Evolutionary conservation across 1,140 invertebrate species (phyloP), one percentile per base, ranked within the genome.

Genomic region (Sarcophaga bullata): DNA sequence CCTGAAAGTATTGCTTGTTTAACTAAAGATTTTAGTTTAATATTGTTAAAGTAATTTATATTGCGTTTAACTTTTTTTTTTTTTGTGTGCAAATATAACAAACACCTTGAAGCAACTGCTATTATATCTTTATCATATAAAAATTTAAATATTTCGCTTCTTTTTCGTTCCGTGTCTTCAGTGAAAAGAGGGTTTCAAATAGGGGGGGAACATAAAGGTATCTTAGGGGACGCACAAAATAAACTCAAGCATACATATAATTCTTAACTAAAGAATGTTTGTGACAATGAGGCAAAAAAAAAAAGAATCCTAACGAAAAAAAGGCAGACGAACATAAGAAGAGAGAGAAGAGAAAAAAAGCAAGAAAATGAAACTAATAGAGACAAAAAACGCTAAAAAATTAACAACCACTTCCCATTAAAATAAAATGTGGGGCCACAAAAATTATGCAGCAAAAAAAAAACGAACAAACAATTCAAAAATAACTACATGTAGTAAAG

Each of bases 381-480:
- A 58, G 54, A 58, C 54, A 58, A 58, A 58, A n/a, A 58, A 58
- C 54, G 54, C 54, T 58, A 58, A 58, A 58, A 58, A 58, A 58
- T 58, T 58, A 58, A 58, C 54, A 58, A 58, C 54, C 54, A n/a
- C n/a, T 58, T 58, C 54, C 54, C 54, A 58, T 58, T 58, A 58
- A 58, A 58, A 58, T 58, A n/a, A 58, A 58, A 58, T n/a, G 54
- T n/a, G 15, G 54, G 13, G 5, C 25, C 25, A 58, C 13, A 58
- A 52, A 52, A 52, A 52, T 13, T n/a, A 58, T 13, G 13, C 15
- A 58, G 13, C 15, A n/a, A 58, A 58, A 58, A 58, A 58, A 15
- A n/a, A 0, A n/a, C 11, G 54, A 58, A n/a, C 1, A 37, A 1
- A 37, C 25, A 37, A 37, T 37, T 37, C 25, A 37, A 37, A 37